Percentiles rank a stretch among this genome's conserved stretches.
These are phyloP conservation scores for Pantherophis vulpinus DNA, from an alignment of 2,797 vertebrate genomes.

Conservation along the genomic window DNA sequence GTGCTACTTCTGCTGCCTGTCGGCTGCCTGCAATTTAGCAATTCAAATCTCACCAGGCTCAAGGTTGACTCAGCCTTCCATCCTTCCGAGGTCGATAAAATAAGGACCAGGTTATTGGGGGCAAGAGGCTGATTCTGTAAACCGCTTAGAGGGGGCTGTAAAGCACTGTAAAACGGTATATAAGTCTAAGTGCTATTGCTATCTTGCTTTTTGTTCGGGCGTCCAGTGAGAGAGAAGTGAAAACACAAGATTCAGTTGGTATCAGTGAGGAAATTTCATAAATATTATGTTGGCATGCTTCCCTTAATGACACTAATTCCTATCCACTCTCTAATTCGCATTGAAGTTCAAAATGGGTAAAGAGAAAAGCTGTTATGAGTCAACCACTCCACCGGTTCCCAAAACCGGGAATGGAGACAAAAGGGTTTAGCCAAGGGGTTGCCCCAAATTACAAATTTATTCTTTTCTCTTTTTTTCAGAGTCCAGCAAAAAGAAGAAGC, in stretches of 20 bases:
- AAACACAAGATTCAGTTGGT: not conserved
- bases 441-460: not conserved
- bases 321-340: not conserved
- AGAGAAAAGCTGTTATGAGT: not conserved
- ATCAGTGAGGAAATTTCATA: not conserved
- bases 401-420: not conserved
- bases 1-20: too few species aligned
- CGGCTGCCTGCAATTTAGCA: too few species aligned
- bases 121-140: too few species aligned
- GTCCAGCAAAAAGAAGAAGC: conserved; percentile 35
- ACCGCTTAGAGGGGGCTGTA: too few species aligned
- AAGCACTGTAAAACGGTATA: too few species aligned
- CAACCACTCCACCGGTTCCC: too few species aligned
- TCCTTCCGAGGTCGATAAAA: too few species aligned
- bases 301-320: not conserved
- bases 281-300: not conserved
- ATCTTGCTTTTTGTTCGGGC: not conserved
- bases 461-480: conserved; percentile 47
- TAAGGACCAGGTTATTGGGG: too few species aligned
- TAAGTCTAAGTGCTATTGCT: too few species aligned
- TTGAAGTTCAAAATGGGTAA: not conserved
- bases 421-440: not conserved
- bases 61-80: too few species aligned
- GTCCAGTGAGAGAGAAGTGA: not conserved
- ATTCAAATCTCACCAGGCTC: too few species aligned